Percentiles rank a stretch among this genome's conserved stretches.
phyloP scores from a whole-genome alignment of 1,140 invertebrate species.

The Bombus balteatus region DNA sequence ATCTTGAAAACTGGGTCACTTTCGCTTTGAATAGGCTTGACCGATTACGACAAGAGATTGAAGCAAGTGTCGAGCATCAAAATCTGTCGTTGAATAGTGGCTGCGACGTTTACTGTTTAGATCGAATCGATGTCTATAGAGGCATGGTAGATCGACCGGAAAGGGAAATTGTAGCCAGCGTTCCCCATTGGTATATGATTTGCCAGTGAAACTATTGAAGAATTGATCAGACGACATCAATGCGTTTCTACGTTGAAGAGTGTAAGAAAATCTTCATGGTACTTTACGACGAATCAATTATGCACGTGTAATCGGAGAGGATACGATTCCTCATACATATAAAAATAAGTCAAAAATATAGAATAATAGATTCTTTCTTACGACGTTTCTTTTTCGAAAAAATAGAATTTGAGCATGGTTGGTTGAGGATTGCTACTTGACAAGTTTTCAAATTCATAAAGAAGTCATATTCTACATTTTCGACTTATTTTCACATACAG shows the following conservation, averaged over 20 bases:
- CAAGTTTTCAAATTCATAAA: no score
- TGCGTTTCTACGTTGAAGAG: neutral
- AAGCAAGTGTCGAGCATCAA: slow-evolving; percentile 21
- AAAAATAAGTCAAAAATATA: neutral
- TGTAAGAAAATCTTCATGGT: neutral
- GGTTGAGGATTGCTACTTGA: neutral
- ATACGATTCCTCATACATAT: neutral
- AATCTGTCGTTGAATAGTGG: neutral
- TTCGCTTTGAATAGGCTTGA: slow-evolving; percentile 35
- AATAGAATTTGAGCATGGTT: neutral
- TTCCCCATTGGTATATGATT: neutral
- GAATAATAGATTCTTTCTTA: neutral
- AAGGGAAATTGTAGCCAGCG: neutral
- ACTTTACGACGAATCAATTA: neutral
- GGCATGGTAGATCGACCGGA: neutral
- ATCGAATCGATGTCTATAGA: neutral
- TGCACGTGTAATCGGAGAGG: neutral
- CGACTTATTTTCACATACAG: no score
- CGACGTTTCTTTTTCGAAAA: no score
- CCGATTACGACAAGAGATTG: slow-evolving; percentile 1
- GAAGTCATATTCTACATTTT: no score
- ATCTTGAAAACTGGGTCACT: slow-evolving; percentile 42
- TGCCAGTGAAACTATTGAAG: neutral
- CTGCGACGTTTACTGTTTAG: neutral
- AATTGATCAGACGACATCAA: neutral